Conservation (phyloP, 2,888 invertebrate species). For the Cephus rjabovi region DNA sequence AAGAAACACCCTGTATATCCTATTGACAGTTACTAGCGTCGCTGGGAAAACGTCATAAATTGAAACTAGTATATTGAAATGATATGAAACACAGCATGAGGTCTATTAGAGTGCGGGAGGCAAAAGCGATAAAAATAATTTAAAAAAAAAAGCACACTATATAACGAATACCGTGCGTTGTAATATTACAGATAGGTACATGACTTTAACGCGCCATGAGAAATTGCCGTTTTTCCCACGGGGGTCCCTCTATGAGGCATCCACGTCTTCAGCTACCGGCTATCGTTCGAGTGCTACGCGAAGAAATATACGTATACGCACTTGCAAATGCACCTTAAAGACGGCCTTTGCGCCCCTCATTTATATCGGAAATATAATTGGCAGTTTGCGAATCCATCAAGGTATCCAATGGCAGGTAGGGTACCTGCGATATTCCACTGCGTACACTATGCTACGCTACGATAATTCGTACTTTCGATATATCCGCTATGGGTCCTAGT, state of each 20-base stretch:
- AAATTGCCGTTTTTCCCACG: slow-evolving; percentile 22
- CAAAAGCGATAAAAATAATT: slow-evolving; percentile 3
- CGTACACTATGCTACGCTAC: neutral
- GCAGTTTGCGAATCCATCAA: slow-evolving; percentile 46
- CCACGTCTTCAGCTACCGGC: neutral
- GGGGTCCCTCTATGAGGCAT: neutral
- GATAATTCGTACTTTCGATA: neutral
- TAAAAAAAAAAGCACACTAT: neutral
- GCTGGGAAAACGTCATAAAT: neutral
- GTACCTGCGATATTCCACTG: slow-evolving; percentile 22
- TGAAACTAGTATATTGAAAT: slow-evolving; percentile 14
- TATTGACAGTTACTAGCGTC: neutral
- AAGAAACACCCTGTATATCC: too few relatives aligned
- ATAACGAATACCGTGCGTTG: slow-evolving; percentile 19
- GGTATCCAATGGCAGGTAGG: slow-evolving; percentile 36
- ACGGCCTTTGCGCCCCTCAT: neutral
- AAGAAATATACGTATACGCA: slow-evolving; percentile 2
- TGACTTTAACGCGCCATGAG: slow-evolving; percentile 13
- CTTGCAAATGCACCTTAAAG: slow-evolving; percentile 14
- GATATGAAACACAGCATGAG: slow-evolving; percentile 20
- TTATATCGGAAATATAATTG: slow-evolving; percentile 40
- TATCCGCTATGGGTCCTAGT: neutral
- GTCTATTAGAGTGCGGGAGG: slow-evolving; percentile 19
- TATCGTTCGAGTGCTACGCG: slow-evolving; percentile 3
- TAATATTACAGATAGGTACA: slow-evolving; percentile 21